Base-by-base conservation (phyloP, 2,797 vertebrate genomes). In the Pipistrellus pygmaeus region DNA sequence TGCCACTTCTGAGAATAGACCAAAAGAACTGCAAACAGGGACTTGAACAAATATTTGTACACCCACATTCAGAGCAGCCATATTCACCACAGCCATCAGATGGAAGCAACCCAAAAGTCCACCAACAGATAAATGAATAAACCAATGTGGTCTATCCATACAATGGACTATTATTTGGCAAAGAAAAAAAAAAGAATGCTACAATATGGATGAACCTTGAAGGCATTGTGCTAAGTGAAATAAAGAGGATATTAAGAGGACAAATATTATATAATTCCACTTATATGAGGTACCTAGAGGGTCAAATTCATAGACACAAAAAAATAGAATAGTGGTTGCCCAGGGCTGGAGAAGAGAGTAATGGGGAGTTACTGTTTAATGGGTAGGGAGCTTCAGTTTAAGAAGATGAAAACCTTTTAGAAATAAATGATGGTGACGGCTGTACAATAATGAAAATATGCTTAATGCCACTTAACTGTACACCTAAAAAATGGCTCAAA, bases 361-460 rank as follows among this genome's bases (percentile, higher is more conserved):
- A 6, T 17, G 35, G n/a, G 12, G 12, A 55, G 30, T 48, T 78
- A 44, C 12, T 32, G 27, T 75, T 64, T 27, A 6, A 64, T 55
- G 44, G 14, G 14, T 66, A 21, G 0, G 41, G 35, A 60, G 27
- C 30, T 94, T 81, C 64, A 11, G 2, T 73, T 53, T 62, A 10
- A 48, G 75, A 82, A 91, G 75, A 88, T 35, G 46, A 90, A 94
- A 83, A 77, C 9, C 17, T 75, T 91, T 71, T 51, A n/a, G 53
- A 80, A 44, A n/a, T 44, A 18, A 80, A 41, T 57, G 8, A 13
- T 21, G 23, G 17, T 23, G 21, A 57, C 4, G 6, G 41, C 17
- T 20, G n/a, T n/a, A 41, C 1, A 41, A 64, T 17, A 77, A 51
- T 20, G 35, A 14, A 18, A 89, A 48, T 21, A 76, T 73, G n/a